Base-by-base conservation (phyloP, 2,113 vertebrate genomes). In the Passer montanus region DNA sequence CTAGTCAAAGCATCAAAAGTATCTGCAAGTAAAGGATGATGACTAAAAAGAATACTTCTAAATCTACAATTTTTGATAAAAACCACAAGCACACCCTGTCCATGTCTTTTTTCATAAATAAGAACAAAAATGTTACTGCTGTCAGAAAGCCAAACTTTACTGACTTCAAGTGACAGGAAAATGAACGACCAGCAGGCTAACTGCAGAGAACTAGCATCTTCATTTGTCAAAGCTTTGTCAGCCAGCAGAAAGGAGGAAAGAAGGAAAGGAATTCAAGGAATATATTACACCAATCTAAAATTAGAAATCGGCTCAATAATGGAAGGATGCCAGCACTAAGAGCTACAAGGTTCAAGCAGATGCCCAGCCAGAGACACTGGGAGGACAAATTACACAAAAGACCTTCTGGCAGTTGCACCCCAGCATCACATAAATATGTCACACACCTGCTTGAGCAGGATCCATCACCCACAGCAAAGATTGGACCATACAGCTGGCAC, bases 141-240 rank as follows among this genome's bases (percentile, higher is more conserved):
- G 90, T 80, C 92, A 95, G 89, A 58, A 52, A 93, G 90, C 41
- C 84, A 91, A 95, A 88, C 74, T 77, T 80, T 68, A 82, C 79
- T 69, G 79, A 68, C 75, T 90, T 92, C 37, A 2, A 90, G 62
- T 8, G 17, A 88, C 59, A 93, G 79, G 50, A 95, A 94, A 93
- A 91, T 80, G 73, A 96, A 90, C 53, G 67, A 94, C 76, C 79
- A 88, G n/a, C 44, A 62, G 67, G 79, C 90, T 82, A 95, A 84
- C 86, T 84, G 84, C 95, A 95, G 79, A 89, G 80, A 92, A 97
- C 76, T 13, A 95, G 80, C 66, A 90, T 79, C 91, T 92, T 63
- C 62, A 96, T 94, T 96, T 92, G 63, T 96, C 93, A 96, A 66
- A 93, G 37, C 53, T 70, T 44, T 96, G 92, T 87, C 93, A 94